phyloP scores from a whole-genome alignment of 1,140 invertebrate species.

The Pseudobourletiella spinata region DNA sequence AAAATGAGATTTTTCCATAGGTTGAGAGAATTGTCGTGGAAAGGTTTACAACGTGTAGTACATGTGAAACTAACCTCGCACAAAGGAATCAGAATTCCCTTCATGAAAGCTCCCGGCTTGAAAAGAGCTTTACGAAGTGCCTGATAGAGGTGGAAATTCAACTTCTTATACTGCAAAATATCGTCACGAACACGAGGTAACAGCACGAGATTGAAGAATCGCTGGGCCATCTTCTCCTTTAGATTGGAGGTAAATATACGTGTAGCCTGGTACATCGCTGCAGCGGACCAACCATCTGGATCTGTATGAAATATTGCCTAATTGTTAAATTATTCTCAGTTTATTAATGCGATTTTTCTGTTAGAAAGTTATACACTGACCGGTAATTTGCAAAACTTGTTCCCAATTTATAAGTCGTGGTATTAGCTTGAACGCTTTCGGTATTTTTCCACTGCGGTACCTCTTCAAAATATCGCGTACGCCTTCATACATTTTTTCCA shows the following conservation, averaged over 20 bases:
- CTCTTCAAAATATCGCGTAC: conserved; percentile 74
- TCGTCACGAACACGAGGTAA: conserved; percentile 91
- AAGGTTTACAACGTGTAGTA: no score
- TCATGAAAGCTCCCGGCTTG: conserved; percentile 98
- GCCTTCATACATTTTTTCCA: conserved; percentile 75
- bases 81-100: conserved; percentile 85
- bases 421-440: conserved; percentile 96
- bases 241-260: conserved; percentile 93
- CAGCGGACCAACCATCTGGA: conserved; percentile 73
- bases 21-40: no score
- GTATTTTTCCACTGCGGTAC: conserved; percentile 91
- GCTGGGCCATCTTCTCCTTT: conserved; percentile 91
- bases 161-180: conserved; percentile 83
- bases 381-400: conserved; percentile 78
- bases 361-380: conserved; percentile 39
- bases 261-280: conserved; percentile 91
- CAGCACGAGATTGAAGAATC: conserved; percentile 90
- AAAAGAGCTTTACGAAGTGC: conserved; percentile 87
- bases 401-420: conserved; percentile 93
- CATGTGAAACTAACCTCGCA: conserved; percentile 58
- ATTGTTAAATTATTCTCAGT: neutral
- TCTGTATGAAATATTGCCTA: conserved; percentile 49
- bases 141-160: conserved; percentile 96
- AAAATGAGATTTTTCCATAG: no score
- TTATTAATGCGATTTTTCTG: neutral